Evolutionary conservation across 2,113 vertebrate genomes (phyloP).

Genomic region (Amphiprion percula): DNA sequence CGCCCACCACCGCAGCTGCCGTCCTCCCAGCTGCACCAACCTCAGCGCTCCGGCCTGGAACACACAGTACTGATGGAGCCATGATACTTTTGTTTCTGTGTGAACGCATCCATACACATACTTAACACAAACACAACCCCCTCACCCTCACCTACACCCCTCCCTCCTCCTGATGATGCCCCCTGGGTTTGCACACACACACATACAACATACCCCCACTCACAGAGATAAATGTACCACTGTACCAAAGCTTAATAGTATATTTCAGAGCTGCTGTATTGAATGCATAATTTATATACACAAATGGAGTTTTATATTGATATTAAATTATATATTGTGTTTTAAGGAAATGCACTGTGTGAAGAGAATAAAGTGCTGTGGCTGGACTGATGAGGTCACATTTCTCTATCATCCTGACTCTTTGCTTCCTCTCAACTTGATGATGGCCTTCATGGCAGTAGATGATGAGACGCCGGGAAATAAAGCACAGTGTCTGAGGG

Average conservation of each 20-base stretch:
- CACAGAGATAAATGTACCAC: conserved; percentile 61
- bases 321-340: conserved; percentile 82
- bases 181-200: conserved; percentile 34
- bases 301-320: conserved; percentile 85
- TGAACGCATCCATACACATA: conserved; percentile 42
- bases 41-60: conserved; percentile 89
- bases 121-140: conserved; percentile 35
- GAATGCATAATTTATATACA: conserved; percentile 84
- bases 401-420: conserved; percentile 55
- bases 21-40: conserved; percentile 90
- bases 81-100: conserved; percentile 47
- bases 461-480: conserved; percentile 7
- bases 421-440: conserved; percentile 20
- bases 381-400: conserved; percentile 69
- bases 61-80: conserved; percentile 87
- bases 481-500: not conserved
- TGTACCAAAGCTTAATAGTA: conserved; percentile 82
- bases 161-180: conserved; percentile 33
- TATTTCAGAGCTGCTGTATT: conserved; percentile 80
- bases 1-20: conserved; percentile 75
- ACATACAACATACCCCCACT: conserved; percentile 23
- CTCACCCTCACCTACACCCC: not conserved
- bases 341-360: conserved; percentile 81
- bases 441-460: conserved; percentile 1
- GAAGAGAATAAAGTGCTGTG: conserved; percentile 79